A percentile compares a stretch with the other conserved stretches of the same genome.
Evolutionary conservation across 2,888 invertebrate species (phyloP).

Genomic region (Coelinius sp.): DNA sequence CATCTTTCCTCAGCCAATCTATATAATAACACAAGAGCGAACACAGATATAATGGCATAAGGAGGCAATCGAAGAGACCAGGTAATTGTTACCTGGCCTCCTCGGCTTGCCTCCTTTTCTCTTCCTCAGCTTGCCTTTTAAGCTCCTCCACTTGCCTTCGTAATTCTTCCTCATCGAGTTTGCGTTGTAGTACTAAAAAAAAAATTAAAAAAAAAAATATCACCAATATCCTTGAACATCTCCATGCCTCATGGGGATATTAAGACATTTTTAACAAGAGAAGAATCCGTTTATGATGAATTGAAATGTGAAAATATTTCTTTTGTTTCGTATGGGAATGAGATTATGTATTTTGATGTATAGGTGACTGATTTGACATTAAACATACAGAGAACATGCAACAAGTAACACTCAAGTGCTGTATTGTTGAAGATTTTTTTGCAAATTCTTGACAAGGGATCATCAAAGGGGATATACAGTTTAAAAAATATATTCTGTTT

Average conservation of each 20-base stretch:
- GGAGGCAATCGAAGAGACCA: constrained; percentile 46
- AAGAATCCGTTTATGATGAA: neutral
- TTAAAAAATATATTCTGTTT: neutral
- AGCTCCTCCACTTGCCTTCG: constrained; percentile 51
- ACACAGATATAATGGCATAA: constrained; percentile 27
- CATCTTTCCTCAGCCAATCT: constrained; percentile 63
- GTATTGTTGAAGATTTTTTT: constrained; percentile 14
- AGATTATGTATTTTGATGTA: neutral
- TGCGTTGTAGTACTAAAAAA: constrained; percentile 49
- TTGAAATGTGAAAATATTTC: neutral
- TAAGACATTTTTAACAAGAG: neutral
- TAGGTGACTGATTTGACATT: neutral
- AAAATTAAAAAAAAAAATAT: constrained; percentile 30
- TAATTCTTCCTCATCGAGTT: constrained; percentile 51
- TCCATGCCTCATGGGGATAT: neutral
- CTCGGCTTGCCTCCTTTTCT: constrained; percentile 47
- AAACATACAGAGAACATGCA: constrained; percentile 18
- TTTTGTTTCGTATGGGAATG: neutral
- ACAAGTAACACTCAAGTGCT: constrained; percentile 14
- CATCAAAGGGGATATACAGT: neutral
- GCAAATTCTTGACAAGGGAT: neutral
- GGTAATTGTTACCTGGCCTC: constrained; percentile 48
- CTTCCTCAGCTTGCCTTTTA: constrained; percentile 51
- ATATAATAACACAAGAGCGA: constrained; percentile 29
- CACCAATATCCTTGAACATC: neutral